Percentiles rank a stretch among this genome's conserved stretches.
Evolutionary conservation across 2,888 invertebrate genomes (phyloP).

Genomic region (Fragum sueziense): DNA sequence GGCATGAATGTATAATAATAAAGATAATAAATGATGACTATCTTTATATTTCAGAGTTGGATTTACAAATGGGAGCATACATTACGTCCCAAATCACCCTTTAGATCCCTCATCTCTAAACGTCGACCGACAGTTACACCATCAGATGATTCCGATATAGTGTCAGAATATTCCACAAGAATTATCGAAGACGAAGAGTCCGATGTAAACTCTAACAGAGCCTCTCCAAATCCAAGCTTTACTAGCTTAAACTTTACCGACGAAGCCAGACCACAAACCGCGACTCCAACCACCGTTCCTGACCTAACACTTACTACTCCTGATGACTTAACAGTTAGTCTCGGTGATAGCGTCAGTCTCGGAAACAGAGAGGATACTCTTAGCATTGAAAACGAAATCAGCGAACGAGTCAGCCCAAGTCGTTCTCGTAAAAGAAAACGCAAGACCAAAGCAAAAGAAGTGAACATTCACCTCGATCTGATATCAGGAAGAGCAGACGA

Average conservation of each 20-base stretch:
- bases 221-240: neutral
- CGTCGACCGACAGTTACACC: constrained; percentile 17
- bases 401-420: neutral
- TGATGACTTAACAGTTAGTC: neutral
- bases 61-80: constrained; percentile 51
- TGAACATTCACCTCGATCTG: constrained; percentile 14
- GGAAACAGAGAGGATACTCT: neutral
- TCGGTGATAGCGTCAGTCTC: constrained; percentile 10
- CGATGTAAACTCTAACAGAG: neutral
- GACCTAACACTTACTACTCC: neutral
- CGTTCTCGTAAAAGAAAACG: neutral
- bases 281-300: neutral
- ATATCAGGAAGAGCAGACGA: neutral
- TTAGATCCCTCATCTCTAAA: constrained; percentile 8
- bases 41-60: constrained; percentile 53
- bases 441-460: constrained; percentile 4
- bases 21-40: too few species aligned
- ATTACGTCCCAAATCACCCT: constrained; percentile 44
- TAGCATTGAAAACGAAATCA: constrained; percentile 1
- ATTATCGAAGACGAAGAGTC: neutral
- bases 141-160: neutral
- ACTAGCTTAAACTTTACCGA: neutral
- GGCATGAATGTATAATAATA: too few species aligned
- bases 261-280: neutral
- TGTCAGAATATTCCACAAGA: neutral